These are phyloP conservation scores for Drosophila micromelanica DNA, from an alignment of 1,140 invertebrate species.

Conservation along the genomic window DNA sequence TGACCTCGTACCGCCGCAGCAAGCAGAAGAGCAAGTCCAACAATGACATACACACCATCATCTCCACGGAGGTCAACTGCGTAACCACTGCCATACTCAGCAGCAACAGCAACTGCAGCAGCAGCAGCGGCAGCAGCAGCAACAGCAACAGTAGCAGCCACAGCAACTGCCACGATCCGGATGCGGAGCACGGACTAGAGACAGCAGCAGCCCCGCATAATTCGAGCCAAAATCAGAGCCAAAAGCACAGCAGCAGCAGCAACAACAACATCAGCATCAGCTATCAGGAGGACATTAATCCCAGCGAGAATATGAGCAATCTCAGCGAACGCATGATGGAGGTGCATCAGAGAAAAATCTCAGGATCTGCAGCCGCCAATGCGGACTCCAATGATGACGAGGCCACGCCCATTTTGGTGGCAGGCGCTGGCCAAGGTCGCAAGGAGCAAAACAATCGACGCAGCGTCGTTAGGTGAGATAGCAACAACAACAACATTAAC, in stretches of 20 bases:
- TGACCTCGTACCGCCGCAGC: conserved; percentile 81
- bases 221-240: conserved; percentile 13
- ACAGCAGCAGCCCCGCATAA: neutral
- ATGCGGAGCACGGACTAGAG: conserved; percentile 3
- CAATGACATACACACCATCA: conserved; percentile 80
- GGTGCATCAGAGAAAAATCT: conserved; percentile 38
- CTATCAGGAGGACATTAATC: conserved; percentile 19
- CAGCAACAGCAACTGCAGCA: conserved; percentile 34
- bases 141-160: conserved; percentile 9
- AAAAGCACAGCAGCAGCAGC: conserved; percentile 5
- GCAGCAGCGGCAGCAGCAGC: conserved; percentile 42
- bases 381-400: conserved; percentile 62
- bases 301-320: conserved; percentile 34
- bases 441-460: conserved; percentile 83
- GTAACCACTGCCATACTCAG: conserved; percentile 52
- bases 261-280: neutral
- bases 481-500: neutral
- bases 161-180: conserved; percentile 14
- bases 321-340: conserved; percentile 68
- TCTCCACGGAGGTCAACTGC: conserved; percentile 64
- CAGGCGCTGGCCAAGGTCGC: conserved; percentile 52
- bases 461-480: conserved; percentile 79
- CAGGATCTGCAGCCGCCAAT: conserved; percentile 22
- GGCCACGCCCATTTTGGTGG: conserved; percentile 45
- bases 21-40: conserved; percentile 83